phyloP scores from a whole-genome alignment of 2,797 vertebrate species.

The Anguilla obscura region DNA sequence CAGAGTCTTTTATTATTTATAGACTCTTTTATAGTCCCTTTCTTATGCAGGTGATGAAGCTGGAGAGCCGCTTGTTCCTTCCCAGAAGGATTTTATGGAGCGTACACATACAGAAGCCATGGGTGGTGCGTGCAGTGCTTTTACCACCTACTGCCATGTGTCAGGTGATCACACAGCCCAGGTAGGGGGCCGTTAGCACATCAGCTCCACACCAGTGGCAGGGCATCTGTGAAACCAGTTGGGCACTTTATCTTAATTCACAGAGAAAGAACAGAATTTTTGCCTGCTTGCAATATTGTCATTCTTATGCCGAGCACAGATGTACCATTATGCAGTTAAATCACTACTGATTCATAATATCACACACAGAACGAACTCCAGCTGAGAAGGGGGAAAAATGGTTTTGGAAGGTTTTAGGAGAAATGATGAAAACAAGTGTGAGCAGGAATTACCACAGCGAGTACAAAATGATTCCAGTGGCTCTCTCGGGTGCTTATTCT shows the following conservation, averaged over 20 bases:
- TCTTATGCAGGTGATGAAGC: neutral
- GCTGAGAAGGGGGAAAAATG: neutral
- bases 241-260: neutral
- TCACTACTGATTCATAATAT: neutral
- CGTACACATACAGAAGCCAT: neutral
- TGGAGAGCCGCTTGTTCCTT: neutral
- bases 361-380: neutral
- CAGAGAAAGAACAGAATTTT: neutral
- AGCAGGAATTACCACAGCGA: neutral
- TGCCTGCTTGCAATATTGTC: neutral
- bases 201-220: neutral
- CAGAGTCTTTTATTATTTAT: neutral
- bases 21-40: neutral
- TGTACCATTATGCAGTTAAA: neutral
- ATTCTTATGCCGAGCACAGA: neutral
- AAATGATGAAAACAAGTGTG: neutral
- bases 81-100: neutral
- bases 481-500: neutral
- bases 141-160: neutral
- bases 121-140: neutral
- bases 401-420: neutral
- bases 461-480: neutral
- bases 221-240: neutral
- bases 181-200: constrained; percentile 1
- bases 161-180: neutral